Evolutionary conservation across 37 sponge, comb jelly and placozoan species (phyloP).

Genomic region (Cladorhizidae sp.): DNA sequence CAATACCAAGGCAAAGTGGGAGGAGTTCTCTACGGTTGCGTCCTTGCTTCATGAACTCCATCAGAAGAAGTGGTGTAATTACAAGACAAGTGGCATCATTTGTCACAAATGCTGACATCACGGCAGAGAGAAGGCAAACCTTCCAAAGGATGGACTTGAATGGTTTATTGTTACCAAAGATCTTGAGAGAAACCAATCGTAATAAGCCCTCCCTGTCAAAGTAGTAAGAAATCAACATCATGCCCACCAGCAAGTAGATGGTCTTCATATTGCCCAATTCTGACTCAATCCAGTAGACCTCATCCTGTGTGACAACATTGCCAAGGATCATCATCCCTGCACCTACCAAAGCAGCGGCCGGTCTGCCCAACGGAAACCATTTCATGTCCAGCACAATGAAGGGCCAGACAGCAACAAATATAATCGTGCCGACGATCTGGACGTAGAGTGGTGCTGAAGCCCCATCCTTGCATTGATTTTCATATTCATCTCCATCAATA

Average conservation of each 20-base stretch:
- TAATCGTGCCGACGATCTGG: constrained; percentile 65
- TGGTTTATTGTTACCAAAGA: constrained; percentile 51
- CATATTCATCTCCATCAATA: constrained; percentile 8
- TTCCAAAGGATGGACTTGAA: constrained; percentile 75
- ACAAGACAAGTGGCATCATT: constrained; percentile 84
- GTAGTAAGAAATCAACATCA: constrained; percentile 90
- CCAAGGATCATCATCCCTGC: constrained; percentile 75
- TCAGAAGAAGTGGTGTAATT: constrained; percentile 74
- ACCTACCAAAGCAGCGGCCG: constrained; percentile 78
- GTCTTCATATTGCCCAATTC: constrained; percentile 74
- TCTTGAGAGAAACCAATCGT: constrained; percentile 45
- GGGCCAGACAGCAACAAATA: constrained; percentile 84
- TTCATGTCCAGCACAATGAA: constrained; percentile 87
- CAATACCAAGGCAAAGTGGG: constrained; percentile 77
- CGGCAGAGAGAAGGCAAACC: constrained; percentile 70
- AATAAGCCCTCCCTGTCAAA: constrained; percentile 83
- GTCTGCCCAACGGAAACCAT: constrained; percentile 81
- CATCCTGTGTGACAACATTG: constrained; percentile 58
- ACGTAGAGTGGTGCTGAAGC: constrained; percentile 47
- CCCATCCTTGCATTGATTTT: constrained; percentile 2
- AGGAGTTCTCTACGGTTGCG: constrained; percentile 63
- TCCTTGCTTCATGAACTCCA: constrained; percentile 59
- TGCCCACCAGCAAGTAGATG: constrained; percentile 82
- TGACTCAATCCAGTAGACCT: constrained; percentile 64
- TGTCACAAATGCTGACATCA: constrained; percentile 82